Percentiles rank a stretch among this genome's conserved stretches.
Evolutionary conservation across 2,113 vertebrate species (phyloP).

Genomic region (Ibidorhyncha struthersii): DNA sequence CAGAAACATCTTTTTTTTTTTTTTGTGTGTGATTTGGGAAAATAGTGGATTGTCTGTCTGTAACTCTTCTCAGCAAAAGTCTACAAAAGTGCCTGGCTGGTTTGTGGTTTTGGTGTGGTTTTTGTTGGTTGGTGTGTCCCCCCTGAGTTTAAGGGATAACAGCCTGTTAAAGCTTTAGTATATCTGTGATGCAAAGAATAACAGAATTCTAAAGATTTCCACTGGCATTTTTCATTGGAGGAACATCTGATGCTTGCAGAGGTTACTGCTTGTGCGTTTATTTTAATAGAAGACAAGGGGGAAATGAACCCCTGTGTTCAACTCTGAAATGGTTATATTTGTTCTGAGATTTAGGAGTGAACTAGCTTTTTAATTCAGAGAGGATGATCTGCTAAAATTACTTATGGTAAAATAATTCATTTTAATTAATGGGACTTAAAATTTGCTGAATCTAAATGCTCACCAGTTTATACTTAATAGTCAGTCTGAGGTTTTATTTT

Average conservation of each 20-base stretch:
- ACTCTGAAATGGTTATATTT: neutral
- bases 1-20: neutral
- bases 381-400: neutral
- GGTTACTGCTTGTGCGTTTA: neutral
- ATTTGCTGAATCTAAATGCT: neutral
- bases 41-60: neutral
- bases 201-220: neutral
- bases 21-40: neutral
- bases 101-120: neutral
- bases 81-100: neutral
- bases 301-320: neutral
- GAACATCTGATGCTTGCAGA: neutral
- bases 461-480: neutral
- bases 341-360: neutral
- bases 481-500: neutral
- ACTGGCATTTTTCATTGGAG: neutral
- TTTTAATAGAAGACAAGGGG: neutral
- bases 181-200: neutral
- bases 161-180: neutral
- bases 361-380: neutral
- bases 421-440: neutral
- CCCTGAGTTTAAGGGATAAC: neutral
- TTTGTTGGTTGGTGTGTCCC: neutral
- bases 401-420: neutral
- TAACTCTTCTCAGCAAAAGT: neutral